Base-by-base conservation (phyloP, 2,888 invertebrate species). In the Agonopterix alstromeriana region DNA sequence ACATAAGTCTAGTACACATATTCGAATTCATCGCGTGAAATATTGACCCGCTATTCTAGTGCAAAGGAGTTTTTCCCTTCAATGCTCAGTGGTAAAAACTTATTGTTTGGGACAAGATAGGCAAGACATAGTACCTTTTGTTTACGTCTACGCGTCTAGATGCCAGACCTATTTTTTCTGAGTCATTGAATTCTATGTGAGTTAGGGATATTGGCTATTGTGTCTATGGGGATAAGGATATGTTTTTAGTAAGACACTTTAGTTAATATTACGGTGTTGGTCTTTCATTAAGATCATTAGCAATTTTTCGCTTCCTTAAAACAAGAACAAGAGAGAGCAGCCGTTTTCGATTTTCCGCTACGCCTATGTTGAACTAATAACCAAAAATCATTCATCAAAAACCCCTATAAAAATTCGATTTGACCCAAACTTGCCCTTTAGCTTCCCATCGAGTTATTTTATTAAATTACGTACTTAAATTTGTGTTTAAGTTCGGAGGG, bases 391-490 rank as follows among this genome's bases (percentile, higher is more conserved):
- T 38, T 38, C 38, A 38, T 43, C 45, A 36, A 35, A 45, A 43
- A 11, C 10, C n/a, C 36, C 48, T 46, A 51, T 46, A 51, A 46
- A 51, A 51, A 48, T 45, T 47, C 50, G 40, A 51, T 48, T 51
- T 43, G 46, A 43, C 41, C 36, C 35, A 43, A 51, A 46, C 45
- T 48, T 43, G 55, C 52, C 60, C 60, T 50, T 48, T 48, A 52
- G 52, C 56, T 53, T 27, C 57, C 56, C 47, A 51, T 59, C 48
- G 49, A 55, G 63, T 65, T 67, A 67, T 76, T 72, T 67, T 71
- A 77, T 73, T 62, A 69, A 72, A 69, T 77, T 71, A 74, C 63
- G 58, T 67, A 62, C 69, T 71, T 75, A 70, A 70, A 77, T 73
- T 72, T 75, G 67, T 63, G 68, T 73, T 74, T 65, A 70, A 73